Conservation (phyloP, 2,113 vertebrate genomes). For the Poeciliopsis retropinna region DNA sequence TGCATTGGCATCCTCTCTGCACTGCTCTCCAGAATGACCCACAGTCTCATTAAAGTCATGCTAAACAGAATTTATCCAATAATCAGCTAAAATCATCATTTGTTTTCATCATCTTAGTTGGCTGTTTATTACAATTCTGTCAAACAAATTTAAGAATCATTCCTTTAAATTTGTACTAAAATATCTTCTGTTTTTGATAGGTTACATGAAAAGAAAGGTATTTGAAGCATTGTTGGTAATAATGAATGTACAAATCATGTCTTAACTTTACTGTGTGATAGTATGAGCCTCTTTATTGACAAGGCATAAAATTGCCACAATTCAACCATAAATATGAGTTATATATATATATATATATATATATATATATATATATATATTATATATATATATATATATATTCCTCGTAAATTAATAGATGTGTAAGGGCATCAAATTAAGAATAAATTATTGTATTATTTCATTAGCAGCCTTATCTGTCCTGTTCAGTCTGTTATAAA, state of each 20-base stretch:
- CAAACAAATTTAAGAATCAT: background rate
- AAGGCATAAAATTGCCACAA: background rate
- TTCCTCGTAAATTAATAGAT: background rate
- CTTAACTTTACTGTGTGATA: background rate
- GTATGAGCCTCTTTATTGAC: background rate
- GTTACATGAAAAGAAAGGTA: background rate
- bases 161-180: background rate
- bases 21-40: conserved; percentile 60
- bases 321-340: background rate
- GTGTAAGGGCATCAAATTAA: background rate
- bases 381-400: too few species aligned
- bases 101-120: conserved; percentile 15
- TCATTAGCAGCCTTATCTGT: background rate
- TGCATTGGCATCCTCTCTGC: conserved; percentile 69
- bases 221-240: background rate
- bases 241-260: background rate
- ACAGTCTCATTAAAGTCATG: conserved; percentile 43
- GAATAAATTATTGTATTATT: too few species aligned
- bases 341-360: background rate
- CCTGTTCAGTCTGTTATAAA: background rate
- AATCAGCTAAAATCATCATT: conserved; percentile 45
- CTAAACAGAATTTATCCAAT: conserved; percentile 25
- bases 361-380: too few species aligned
- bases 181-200: background rate
- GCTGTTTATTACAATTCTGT: background rate